A percentile compares a stretch with the other conserved stretches of the same genome.
These are phyloP conservation scores for Pammene fasciana DNA, from an alignment of 2,888 invertebrate genomes.

Conservation along the genomic window DNA sequence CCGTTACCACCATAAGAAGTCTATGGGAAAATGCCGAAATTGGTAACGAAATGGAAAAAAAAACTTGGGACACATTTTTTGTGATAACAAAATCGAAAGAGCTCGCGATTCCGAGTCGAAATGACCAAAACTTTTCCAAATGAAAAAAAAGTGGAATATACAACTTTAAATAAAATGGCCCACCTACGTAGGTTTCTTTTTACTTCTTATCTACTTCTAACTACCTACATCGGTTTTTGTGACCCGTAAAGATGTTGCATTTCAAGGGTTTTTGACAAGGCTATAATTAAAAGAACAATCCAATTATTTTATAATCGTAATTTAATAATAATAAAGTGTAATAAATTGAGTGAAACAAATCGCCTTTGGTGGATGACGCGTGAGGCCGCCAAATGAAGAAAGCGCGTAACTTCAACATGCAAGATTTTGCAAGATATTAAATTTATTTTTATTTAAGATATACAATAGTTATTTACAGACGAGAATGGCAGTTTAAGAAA, in stretches of 20 bases:
- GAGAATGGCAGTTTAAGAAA: conserved; percentile 17
- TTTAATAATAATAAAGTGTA: conserved; percentile 68
- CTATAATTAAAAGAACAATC: conserved; percentile 23
- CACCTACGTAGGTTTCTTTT: too few relatives aligned
- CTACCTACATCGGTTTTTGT: neutral
- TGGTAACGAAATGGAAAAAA: too few relatives aligned
- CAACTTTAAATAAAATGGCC: too few relatives aligned
- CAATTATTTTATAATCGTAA: conserved; percentile 35
- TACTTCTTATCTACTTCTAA: neutral
- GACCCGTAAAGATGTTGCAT: neutral
- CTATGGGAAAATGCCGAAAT: too few relatives aligned
- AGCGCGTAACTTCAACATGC: conserved; percentile 41
- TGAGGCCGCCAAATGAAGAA: conserved; percentile 51
- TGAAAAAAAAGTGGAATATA: too few relatives aligned
- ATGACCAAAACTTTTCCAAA: too few relatives aligned
- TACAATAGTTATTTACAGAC: conserved; percentile 24
- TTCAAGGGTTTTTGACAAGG: conserved; percentile 6
- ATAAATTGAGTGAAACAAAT: conserved; percentile 74
- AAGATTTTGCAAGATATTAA: conserved; percentile 8
- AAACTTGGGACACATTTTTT: too few relatives aligned
- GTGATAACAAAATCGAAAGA: too few relatives aligned
- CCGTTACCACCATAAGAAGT: too few relatives aligned
- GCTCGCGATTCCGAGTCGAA: too few relatives aligned
- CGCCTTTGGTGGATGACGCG: conserved; percentile 60
- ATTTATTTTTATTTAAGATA: neutral